Conservation (phyloP, 2,888 invertebrate genomes). For the Eupithecia subfuscata region DNA sequence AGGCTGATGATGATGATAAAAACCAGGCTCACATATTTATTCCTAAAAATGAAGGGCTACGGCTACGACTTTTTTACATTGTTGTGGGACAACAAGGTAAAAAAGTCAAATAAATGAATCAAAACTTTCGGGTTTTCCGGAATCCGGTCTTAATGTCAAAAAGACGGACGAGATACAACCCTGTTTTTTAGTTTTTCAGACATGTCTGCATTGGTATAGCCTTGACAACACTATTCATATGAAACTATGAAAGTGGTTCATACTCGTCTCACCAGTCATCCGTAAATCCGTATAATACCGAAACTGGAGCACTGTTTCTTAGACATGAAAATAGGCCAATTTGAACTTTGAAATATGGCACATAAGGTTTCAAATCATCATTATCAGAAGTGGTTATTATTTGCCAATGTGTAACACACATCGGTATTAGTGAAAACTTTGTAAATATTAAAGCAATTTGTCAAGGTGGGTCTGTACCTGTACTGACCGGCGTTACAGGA, state of each 20-base stretch:
- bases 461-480: too few species aligned
- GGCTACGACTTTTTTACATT: neutral
- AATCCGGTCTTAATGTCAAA: neutral
- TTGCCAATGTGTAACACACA: neutral
- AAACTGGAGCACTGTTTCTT: constrained; percentile 56
- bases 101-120: neutral
- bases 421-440: neutral
- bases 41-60: neutral
- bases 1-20: too few species aligned
- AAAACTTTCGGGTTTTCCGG: neutral
- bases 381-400: neutral
- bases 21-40: too few species aligned
- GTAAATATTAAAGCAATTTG: neutral
- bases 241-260: constrained; percentile 49
- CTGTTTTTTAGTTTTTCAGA: neutral
- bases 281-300: constrained; percentile 65
- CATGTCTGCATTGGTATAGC: neutral
- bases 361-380: neutral
- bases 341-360: constrained; percentile 1
- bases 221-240: constrained; percentile 33
- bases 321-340: constrained; percentile 5
- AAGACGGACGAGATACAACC: neutral
- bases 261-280: constrained; percentile 57
- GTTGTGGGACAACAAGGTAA: neutral
- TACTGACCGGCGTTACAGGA: too few species aligned